A percentile compares a stretch with the other conserved stretches of the same genome.
Conservation (phyloP, 2,888 invertebrate species). For the Myopa testacea region DNA sequence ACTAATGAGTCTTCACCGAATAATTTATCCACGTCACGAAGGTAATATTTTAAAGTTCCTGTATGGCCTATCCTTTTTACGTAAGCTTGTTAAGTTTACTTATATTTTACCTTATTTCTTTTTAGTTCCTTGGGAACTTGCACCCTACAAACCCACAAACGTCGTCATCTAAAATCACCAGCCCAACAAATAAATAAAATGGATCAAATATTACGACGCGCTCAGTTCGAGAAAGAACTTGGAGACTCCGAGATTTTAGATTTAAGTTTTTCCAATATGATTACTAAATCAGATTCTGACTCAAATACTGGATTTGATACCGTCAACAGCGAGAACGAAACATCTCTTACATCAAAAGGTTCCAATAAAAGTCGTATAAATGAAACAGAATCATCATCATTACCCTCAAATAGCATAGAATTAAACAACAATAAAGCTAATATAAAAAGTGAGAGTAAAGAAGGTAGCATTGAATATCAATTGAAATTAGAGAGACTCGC, state of each 20-base stretch:
- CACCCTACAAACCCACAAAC: slow-evolving; percentile 19
- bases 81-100: too few relatives aligned
- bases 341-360: not conserved
- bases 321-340: slow-evolving; percentile 16
- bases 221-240: slow-evolving; percentile 44
- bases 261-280: slow-evolving; percentile 45
- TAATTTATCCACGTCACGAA: not conserved
- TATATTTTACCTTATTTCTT: too few relatives aligned
- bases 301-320: slow-evolving; percentile 6
- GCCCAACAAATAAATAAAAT: slow-evolving; percentile 48
- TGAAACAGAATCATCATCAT: too few relatives aligned
- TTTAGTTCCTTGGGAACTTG: too few relatives aligned
- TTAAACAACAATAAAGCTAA: not conserved
- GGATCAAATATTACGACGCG: slow-evolving; percentile 46
- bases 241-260: slow-evolving; percentile 48
- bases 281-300: slow-evolving; percentile 39
- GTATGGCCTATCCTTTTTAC: too few relatives aligned
- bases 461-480: not conserved
- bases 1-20: not conserved
- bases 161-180: slow-evolving; percentile 47
- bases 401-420: too few relatives aligned
- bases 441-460: not conserved
- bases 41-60: too few relatives aligned
- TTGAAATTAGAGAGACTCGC: slow-evolving; percentile 16
- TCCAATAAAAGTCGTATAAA: not conserved